Base-by-base conservation (phyloP, 2,888 invertebrate genomes). In the Odontocerum albicorne region DNA sequence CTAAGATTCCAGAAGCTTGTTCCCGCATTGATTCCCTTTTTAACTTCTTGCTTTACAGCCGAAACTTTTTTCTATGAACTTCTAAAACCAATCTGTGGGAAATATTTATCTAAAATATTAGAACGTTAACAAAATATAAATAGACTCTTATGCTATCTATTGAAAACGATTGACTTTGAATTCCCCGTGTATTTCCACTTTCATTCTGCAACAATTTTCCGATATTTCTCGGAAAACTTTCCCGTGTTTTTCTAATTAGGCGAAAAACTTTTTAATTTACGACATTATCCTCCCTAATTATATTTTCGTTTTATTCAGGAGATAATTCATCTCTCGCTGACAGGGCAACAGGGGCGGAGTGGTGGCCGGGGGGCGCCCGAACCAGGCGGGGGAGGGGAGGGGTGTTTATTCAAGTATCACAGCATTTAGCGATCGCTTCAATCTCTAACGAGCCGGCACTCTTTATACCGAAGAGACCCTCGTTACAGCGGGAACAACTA, bases 401-500 rank as follows among this genome's bases (percentile, higher is more conserved):
- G 32, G 17, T 12, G 54, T 54, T 54, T 54, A 47, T 54, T 54
- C 40, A 42, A 47, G 54, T 47, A 47, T 54, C 55, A 38, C 45
- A 42, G 55, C 58, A 40, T 59, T 59, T 59, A 55, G 52, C 55
- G 55, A 59, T 59, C 49, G 59, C 51, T 55, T 55, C 43, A 52
- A 52, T 55, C 55, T 50, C 58, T 58, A 56, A 59, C 55, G 59
- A 59, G 53, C 59, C 56, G 53, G 54, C 50, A 50, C 56, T 52
- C 55, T 59, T 52, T 55, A 43, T 55, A 45, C 55, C 13, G 39
- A 46, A 36, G 57, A 44, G 57, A 47, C 56, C 72, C 77, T 78
- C 77, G 78, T 78, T 78, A 78, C 76, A 51, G 52, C 59, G 72
- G 60, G 61, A 61, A 59, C 61, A 59, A 74, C 76, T 78, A 77